A percentile compares a stretch with the other conserved stretches of the same genome.
Conservation (phyloP, 2,113 vertebrate species). For the Pluvialis apricaria region DNA sequence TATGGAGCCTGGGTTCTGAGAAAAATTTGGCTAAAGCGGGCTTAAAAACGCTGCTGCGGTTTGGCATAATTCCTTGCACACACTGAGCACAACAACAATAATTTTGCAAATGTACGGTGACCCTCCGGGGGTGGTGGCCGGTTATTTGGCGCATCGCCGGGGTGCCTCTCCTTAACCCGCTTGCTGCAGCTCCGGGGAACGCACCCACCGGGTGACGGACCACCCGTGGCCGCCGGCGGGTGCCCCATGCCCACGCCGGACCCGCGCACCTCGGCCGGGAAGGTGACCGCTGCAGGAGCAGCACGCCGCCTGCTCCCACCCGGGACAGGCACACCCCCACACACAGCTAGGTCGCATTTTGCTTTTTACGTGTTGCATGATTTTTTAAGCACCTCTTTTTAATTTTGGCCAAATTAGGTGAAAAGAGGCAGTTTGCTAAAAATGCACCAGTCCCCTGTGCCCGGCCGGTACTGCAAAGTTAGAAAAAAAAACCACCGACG, state of each 20-base stretch:
- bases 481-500: too few relatives aligned
- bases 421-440: neutral
- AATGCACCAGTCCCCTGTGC: neutral
- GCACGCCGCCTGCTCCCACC: neutral
- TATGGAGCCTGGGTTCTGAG: neutral
- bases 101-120: neutral
- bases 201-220: neutral
- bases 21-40: neutral
- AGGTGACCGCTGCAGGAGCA: neutral
- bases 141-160: too few relatives aligned
- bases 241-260: neutral
- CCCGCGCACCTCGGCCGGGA: accelerated
- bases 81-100: neutral
- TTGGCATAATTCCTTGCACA: neutral
- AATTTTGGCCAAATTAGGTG: neutral
- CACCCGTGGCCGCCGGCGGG: neutral
- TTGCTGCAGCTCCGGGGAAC: conserved; percentile 13
- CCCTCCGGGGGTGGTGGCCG: neutral
- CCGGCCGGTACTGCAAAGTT: accelerated
- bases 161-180: neutral
- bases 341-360: too few relatives aligned
- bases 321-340: accelerated
- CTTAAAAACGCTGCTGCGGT: neutral
- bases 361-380: neutral
- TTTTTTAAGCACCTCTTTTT: neutral